Base-by-base conservation (phyloP, 2,888 invertebrate species). In the Pseudanteris insignis region DNA sequence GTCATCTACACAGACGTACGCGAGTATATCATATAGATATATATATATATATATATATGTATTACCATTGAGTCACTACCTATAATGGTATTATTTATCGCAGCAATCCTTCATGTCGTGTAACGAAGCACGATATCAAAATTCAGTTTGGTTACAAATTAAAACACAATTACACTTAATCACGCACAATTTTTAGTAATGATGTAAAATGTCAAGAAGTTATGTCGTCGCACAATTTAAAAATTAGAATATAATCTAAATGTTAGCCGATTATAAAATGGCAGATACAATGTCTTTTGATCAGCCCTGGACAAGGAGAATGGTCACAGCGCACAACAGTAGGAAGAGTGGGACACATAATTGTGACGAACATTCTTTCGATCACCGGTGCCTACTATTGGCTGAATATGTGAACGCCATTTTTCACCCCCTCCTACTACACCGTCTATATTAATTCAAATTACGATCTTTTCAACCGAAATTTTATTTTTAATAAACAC, bases 31-130 rank as follows among this genome's bases (percentile, higher is more conserved):
- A 18, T 18, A 18, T 18, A 3, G 3, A 18, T 18, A 3, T 18
- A 18, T 18, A 18, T 18, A 18, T 18, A 18, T 18, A 18, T 18
- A 18, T 18, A 18, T 18, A 18, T 48, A 43, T 41, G 15, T 43
- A 51, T 58, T 58, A 58, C 58, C 58, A 50, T 58, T 58, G 57
- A 58, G 51, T 51, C 58, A 58, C 51, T 50, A 29, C 25, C 41
- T 26, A 46, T 33, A 58, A 48, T 36, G 43, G 48, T 57, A 37
- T 41, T 28, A 48, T 57, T 43, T 57, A 25, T 29, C 41, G 26
- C 12, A 25, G 13, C 5, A 33, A 36, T 33, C 9, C 37, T 14
- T 55, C 55, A 47, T 55, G 21, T 36, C 25, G 26, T 6, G 15
- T 6, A 7, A 26, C 34, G 5, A 7, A 21, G 30, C 28, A 33